Evolutionary conservation across 2,113 vertebrate species (phyloP), one percentile per base, ranked within the genome.

Genomic region (Cariama cristata): DNA sequence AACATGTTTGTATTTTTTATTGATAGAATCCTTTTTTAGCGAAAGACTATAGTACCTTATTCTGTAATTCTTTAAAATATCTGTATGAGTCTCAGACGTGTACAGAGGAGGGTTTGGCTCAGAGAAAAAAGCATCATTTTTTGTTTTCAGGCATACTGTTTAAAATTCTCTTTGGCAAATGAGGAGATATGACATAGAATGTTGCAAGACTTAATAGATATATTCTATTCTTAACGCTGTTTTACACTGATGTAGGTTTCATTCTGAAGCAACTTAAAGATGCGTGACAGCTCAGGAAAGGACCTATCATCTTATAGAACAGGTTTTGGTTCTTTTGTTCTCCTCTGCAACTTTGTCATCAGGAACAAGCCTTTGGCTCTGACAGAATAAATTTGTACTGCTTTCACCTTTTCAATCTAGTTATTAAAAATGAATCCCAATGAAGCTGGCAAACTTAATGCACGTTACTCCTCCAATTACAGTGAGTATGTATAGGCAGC

Each of bases 331-430:
- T 80, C 42, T 91, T 86, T 76, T 62, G 11, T 79, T 92, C 62
- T 92, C 22, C 18, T 83, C 53, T 76, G 68, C 12, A 81, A 28
- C 13, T 91, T 63, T 33, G 20, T 89, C 55, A 69, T 66, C 42
- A 52, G 64, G 75, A 86, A 47, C 26, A 66, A 74, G 24, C 9
- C 50, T 77, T 92, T 84, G 88, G 24, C 49, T 96, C 45, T 88
- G 86, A 47, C 72, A 80, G 67, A 80, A 84, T 50, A 79, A 71
- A 86, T 67, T 52, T 89, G 73, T 92, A 79, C 71, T 42, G 18
- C 83, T 93, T 95, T 96, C 80, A 91, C 42, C 68, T 89, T 96
- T 91, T 92, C 88, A 83, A 76, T 96, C 88, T 88, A 11, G 0
- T 86, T 94, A 80, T 95, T 89, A 75, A 81, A 76, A 93, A 59